These are phyloP conservation scores for Calliphora vomitoria DNA, from an alignment of 2,888 invertebrate genomes.

Conservation along the genomic window DNA sequence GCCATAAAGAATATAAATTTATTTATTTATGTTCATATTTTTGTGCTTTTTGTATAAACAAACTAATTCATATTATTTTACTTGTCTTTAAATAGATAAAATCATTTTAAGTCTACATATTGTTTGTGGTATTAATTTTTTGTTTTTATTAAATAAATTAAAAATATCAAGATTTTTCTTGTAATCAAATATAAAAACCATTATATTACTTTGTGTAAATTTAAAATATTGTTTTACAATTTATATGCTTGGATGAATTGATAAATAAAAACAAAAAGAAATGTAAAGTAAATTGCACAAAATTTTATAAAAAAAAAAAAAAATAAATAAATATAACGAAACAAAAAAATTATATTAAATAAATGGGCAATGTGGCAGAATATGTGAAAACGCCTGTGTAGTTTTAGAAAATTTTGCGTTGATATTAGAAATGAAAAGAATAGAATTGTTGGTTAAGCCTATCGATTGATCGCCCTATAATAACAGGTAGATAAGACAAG, in stretches of 20 bases:
- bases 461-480: background rate
- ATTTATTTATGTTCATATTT: conserved; percentile 1
- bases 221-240: conserved; percentile 22
- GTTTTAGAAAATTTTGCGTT: background rate
- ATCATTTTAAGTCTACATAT: conserved; percentile 20
- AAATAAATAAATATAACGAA: background rate
- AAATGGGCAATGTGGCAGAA: background rate
- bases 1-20: background rate
- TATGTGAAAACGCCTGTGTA: background rate
- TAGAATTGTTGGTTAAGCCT: too few relatives aligned
- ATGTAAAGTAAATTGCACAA: background rate
- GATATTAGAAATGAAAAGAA: background rate
- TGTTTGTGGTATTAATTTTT: conserved; percentile 21
- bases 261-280: conserved; percentile 9
- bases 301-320: background rate
- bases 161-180: conserved; percentile 33
- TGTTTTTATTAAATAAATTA: conserved; percentile 41
- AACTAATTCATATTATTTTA: background rate
- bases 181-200: conserved; percentile 11
- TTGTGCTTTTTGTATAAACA: background rate
- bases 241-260: conserved; percentile 50
- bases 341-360: background rate
- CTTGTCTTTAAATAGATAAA: background rate
- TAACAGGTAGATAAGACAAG: background rate
- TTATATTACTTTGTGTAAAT: conserved; percentile 22